Evolutionary conservation across 2,888 invertebrate species (phyloP).

Genomic region (Philopedon plagiatum): DNA sequence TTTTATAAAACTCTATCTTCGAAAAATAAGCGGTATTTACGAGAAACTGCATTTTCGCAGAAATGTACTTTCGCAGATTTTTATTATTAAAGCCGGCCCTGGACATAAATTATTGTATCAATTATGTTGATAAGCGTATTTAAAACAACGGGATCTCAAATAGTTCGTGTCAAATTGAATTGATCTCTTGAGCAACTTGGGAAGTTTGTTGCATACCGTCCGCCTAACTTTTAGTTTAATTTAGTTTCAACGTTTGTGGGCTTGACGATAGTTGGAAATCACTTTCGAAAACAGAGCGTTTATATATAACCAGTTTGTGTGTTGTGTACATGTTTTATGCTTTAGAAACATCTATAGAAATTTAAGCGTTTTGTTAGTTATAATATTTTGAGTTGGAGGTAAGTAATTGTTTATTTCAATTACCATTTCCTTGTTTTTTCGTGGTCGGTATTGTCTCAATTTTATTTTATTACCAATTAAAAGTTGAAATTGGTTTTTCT

Average conservation of each 20-base stretch:
- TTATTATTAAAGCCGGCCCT: too few species aligned
- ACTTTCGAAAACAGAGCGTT: conserved; percentile 20
- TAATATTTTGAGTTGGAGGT: background rate
- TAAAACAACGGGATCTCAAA: conserved; percentile 28
- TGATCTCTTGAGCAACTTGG: conserved; percentile 37
- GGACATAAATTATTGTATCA: conserved; percentile 21
- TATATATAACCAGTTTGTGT: background rate
- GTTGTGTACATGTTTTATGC: background rate
- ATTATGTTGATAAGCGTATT: conserved; percentile 35
- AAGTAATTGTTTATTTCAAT: conserved; percentile 3
- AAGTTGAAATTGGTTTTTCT: too few species aligned
- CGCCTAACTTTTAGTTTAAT: conserved; percentile 36
- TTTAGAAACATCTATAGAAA: background rate
- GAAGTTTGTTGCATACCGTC: conserved; percentile 38
- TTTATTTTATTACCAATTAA: background rate
- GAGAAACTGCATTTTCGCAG: too few species aligned
- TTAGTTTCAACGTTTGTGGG: conserved; percentile 30
- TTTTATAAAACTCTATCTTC: too few species aligned
- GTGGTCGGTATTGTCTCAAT: background rate
- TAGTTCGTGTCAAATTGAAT: conserved; percentile 30
- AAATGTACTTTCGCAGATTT: too few species aligned
- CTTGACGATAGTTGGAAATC: conserved; percentile 21
- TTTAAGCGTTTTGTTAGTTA: background rate
- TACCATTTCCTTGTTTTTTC: background rate
- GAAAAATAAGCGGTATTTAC: too few species aligned